Percentiles rank a stretch among this genome's conserved stretches.
phyloP scores from a whole-genome alignment of 2,113 vertebrate genomes.

The Prionailurus viverrinus region DNA sequence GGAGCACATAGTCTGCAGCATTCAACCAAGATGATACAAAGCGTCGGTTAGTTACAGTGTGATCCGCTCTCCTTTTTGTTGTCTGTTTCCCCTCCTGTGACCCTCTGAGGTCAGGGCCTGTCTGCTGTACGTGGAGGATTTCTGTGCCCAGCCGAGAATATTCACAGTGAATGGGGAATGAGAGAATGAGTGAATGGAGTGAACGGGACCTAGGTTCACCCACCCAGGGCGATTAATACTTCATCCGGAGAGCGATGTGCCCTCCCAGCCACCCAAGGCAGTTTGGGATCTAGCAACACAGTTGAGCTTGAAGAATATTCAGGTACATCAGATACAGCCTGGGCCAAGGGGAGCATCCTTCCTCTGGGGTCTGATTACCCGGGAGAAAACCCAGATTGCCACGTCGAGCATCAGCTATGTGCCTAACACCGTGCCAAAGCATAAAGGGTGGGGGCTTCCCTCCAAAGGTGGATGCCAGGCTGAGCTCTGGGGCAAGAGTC shows the following conservation, averaged over 20 bases:
- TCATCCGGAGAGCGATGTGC: not conserved
- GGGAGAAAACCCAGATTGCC: not conserved
- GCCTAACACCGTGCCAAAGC: not conserved
- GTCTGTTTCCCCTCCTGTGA: not conserved
- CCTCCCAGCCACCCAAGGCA: not conserved
- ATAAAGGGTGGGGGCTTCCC: not conserved
- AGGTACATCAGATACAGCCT: fast-evolving
- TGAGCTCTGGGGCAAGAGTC: not conserved
- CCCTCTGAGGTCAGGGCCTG: not conserved
- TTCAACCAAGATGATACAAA: fast-evolving
- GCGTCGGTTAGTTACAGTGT: fast-evolving
- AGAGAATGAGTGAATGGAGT: not conserved
- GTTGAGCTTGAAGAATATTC: not conserved
- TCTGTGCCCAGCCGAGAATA: fast-evolving
- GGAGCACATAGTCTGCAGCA: not conserved
- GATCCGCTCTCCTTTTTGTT: not conserved
- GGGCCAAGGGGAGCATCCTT: too few relatives aligned
- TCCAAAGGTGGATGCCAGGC: not conserved
- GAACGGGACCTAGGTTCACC: fast-evolving
- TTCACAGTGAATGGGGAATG: not conserved
- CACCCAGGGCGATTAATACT: not conserved
- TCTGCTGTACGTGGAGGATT: not conserved
- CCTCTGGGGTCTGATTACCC: not conserved
- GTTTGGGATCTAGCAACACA: not conserved
- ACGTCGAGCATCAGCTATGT: not conserved